Evolutionary conservation across 2,888 invertebrate genomes (phyloP).

Genomic region (Ophraella communa): DNA sequence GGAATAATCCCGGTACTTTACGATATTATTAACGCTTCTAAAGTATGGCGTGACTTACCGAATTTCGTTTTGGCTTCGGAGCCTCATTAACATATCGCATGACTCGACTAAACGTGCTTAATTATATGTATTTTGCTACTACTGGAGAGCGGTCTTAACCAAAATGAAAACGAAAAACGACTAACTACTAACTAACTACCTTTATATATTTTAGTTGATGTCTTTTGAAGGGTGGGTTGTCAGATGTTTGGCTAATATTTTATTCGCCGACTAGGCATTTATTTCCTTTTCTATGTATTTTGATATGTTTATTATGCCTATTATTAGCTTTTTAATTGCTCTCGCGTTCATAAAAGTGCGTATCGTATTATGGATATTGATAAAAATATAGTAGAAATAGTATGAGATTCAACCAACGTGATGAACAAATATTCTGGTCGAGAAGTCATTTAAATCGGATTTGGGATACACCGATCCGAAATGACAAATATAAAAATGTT

Average conservation of each 20-base stretch:
- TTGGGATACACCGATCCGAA: no score
- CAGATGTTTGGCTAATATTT: constrained; percentile 18
- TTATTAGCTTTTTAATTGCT: not conserved
- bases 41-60: constrained; percentile 56
- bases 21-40: constrained; percentile 54
- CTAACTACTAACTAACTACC: constrained; percentile 33
- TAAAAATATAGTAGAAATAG: no score
- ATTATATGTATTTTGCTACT: constrained; percentile 41
- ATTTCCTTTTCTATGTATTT: not conserved
- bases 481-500: no score
- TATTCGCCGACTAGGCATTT: not conserved
- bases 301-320: not conserved
- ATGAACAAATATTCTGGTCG: no score
- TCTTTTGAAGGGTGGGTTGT: constrained; percentile 13
- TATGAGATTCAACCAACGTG: no score
- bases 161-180: constrained; percentile 34
- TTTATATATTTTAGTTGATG: constrained; percentile 21
- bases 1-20: constrained; percentile 57
- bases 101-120: constrained; percentile 53
- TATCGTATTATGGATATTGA: no score
- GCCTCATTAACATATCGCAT: constrained; percentile 57
- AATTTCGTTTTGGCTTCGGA: constrained; percentile 52
- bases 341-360: not conserved
- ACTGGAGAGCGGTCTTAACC: constrained; percentile 29
- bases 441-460: no score